Percentiles rank a stretch among this genome's conserved stretches.
phyloP scores from a whole-genome alignment of 2,888 invertebrate genomes.

The Hydroisotoma schaefferi region DNA sequence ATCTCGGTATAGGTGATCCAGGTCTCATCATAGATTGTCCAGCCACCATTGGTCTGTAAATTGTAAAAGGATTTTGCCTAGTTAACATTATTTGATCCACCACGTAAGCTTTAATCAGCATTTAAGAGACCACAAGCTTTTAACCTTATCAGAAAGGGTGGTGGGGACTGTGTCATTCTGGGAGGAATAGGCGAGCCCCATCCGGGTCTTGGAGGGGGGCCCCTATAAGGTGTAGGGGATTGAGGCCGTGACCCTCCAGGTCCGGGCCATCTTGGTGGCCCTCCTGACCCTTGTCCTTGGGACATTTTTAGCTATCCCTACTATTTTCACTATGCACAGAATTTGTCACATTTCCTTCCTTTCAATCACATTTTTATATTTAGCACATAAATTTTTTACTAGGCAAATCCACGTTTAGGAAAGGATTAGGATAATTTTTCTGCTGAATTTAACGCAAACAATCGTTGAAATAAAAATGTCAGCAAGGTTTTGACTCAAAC shows the following conservation, averaged over 20 bases:
- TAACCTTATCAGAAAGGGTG: constrained; percentile 42
- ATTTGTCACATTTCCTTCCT: constrained; percentile 5
- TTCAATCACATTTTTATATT: not conserved
- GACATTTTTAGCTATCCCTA: constrained; percentile 20
- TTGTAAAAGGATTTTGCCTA: no score
- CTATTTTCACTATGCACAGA: no score
- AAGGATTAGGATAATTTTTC: not conserved
- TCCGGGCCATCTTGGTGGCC: constrained; percentile 30
- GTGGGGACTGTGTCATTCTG: constrained; percentile 37
- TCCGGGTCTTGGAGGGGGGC: constrained; percentile 33
- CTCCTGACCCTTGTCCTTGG: constrained; percentile 34
- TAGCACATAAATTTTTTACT: not conserved
- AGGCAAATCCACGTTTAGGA: not conserved
- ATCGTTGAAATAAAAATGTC: constrained; percentile 1
- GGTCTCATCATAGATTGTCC: constrained; percentile 22
- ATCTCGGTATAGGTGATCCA: constrained; percentile 26
- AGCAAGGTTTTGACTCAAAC: not conserved
- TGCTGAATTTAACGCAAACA: not conserved
- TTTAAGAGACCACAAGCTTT: not conserved
- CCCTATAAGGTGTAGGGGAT: constrained; percentile 25
- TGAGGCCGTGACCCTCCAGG: constrained; percentile 24
- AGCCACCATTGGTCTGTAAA: constrained; percentile 37
- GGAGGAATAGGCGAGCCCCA: constrained; percentile 40
- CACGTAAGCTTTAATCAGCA: not conserved
- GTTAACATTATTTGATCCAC: not conserved